A percentile compares a stretch with the other conserved stretches of the same genome.
phyloP scores from a whole-genome alignment of 1,140 invertebrate genomes.

The Neodiprion fabricii region DNA sequence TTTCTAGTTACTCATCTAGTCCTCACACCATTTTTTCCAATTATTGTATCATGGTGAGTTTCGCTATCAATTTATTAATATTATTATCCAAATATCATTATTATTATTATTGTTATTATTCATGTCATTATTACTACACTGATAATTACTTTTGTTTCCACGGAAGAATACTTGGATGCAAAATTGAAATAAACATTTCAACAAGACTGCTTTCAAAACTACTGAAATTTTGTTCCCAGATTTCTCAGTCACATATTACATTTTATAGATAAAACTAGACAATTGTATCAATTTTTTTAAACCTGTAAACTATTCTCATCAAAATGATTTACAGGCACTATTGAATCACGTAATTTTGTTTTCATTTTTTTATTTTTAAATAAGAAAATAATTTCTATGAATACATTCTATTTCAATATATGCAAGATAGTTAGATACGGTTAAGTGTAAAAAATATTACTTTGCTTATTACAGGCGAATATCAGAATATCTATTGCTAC shows the following conservation, averaged over 20 bases:
- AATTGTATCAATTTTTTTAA: no score
- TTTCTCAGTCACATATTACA: no score
- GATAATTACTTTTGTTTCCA: conserved; percentile 8
- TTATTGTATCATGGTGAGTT: conserved; percentile 84
- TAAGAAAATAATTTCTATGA: no score
- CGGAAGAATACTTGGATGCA: background rate
- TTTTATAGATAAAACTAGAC: no score
- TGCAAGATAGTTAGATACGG: no score
- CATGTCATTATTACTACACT: background rate
- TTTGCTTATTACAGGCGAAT: conserved; percentile 73
- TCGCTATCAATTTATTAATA: conserved; percentile 15
- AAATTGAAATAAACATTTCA: background rate
- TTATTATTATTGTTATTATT: background rate
- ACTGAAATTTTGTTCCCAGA: no score
- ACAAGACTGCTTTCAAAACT: no score
- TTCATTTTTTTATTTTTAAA: no score
- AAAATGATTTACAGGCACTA: no score
- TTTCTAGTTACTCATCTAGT: conserved; percentile 80
- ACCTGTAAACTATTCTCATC: no score
- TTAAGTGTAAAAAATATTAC: conserved; percentile 4
- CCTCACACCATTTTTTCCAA: conserved; percentile 86
- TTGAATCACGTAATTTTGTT: no score
- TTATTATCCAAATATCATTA: conserved; percentile 13
- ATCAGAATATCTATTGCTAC: conserved; percentile 84
- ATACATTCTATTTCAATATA: no score